A percentile compares a stretch with the other conserved stretches of the same genome.
phyloP scores from a whole-genome alignment of 2,797 vertebrate genomes.

The Sebastes hubbsi region DNA sequence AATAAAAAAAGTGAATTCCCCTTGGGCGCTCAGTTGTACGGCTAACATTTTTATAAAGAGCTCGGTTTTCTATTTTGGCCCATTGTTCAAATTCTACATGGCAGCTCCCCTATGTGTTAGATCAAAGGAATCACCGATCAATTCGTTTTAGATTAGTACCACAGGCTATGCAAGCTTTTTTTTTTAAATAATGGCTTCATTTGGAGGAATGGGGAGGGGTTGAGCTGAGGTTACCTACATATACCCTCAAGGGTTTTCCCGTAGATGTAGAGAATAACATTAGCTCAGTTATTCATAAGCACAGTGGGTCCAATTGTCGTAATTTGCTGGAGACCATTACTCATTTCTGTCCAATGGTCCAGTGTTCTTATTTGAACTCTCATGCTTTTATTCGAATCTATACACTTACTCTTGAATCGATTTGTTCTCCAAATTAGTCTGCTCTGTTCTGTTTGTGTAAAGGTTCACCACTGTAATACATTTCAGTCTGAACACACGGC shows the following conservation, averaged over 20 bases:
- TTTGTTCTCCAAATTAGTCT: neutral
- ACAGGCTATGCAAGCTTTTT: slow-evolving; percentile 38
- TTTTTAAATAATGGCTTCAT: slow-evolving; percentile 53
- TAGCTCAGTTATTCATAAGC: slow-evolving; percentile 41
- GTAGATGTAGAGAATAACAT: slow-evolving; percentile 35
- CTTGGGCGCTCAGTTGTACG: slow-evolving; percentile 17
- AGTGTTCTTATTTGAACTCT: neutral
- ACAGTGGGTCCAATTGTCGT: slow-evolving; percentile 18
- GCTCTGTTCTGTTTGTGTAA: neutral
- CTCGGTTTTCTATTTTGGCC: slow-evolving; percentile 24
- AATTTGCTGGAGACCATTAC: slow-evolving; percentile 11
- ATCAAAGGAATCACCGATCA: slow-evolving; percentile 50
- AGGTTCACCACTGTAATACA: neutral
- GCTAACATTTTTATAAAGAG: slow-evolving; percentile 23
- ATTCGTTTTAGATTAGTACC: slow-evolving; percentile 59
- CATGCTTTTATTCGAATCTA: neutral
- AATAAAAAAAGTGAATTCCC: slow-evolving; percentile 40
- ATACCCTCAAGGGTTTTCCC: slow-evolving; percentile 18
- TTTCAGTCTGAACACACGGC: neutral
- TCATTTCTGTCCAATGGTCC: slow-evolving; percentile 15
- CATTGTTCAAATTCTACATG: slow-evolving; percentile 41
- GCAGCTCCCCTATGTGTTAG: slow-evolving; percentile 6
- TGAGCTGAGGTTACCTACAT: slow-evolving; percentile 15
- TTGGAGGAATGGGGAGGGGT: slow-evolving; percentile 20
- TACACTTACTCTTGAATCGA: neutral